phyloP scores from a whole-genome alignment of 2,797 vertebrate genomes.

The Labeo calbasu region DNA sequence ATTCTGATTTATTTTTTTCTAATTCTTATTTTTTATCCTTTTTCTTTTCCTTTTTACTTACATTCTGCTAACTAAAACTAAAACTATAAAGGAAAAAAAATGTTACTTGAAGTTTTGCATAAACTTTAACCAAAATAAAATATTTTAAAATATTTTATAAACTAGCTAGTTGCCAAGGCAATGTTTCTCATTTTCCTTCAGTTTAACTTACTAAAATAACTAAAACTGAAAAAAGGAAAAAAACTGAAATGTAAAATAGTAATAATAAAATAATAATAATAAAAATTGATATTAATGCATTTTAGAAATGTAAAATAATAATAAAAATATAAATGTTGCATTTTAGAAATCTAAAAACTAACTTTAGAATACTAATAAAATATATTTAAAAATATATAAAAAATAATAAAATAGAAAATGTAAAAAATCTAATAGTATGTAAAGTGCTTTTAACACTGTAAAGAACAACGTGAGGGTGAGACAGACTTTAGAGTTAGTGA shows the following conservation, averaged over 20 bases:
- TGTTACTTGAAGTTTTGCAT: neutral
- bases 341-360: neutral
- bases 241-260: no score
- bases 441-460: neutral
- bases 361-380: neutral
- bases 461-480: neutral
- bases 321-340: no score
- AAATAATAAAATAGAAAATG: neutral
- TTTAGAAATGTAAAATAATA: neutral
- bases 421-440: neutral
- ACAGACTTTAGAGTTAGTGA: neutral
- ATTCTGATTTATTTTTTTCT: no score
- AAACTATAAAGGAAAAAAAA: neutral
- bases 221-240: no score
- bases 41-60: neutral
- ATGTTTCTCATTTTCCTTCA: neutral
- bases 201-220: neutral
- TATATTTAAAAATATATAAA: neutral
- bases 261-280: neutral
- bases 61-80: neutral
- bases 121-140: neutral
- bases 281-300: neutral
- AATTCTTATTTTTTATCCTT: no score
- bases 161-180: neutral
- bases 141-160: neutral